phyloP scores from a whole-genome alignment of 1,140 invertebrate genomes.

The Mycetomoellerius zeteki region DNA sequence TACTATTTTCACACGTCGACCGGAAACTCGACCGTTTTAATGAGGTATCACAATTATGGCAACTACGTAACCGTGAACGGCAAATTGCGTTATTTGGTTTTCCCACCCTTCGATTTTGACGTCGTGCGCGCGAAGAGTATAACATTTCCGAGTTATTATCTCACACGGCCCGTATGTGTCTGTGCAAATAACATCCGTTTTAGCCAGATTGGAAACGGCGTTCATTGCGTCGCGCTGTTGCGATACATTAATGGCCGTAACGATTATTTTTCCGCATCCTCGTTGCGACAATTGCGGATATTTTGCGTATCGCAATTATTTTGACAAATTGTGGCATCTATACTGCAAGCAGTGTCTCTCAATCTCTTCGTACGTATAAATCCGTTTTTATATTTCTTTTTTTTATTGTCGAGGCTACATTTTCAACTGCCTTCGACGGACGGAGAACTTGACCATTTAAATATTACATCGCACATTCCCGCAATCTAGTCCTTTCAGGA shows the following conservation, averaged over 20 bases:
- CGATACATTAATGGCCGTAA: slow-evolving; percentile 16
- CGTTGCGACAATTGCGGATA: neutral
- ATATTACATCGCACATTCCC: neutral
- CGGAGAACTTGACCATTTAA: neutral
- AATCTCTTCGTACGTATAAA: neutral
- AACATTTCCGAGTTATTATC: slow-evolving; percentile 50
- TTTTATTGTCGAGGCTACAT: neutral
- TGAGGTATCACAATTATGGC: slow-evolving; percentile 33
- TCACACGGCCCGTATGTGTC: slow-evolving; percentile 8
- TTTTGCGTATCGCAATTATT: slow-evolving; percentile 17
- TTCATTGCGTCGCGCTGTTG: neutral
- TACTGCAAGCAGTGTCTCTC: neutral
- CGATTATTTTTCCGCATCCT: slow-evolving; percentile 37
- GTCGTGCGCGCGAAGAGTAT: neutral
- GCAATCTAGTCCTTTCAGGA: neutral
- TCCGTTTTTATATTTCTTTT: neutral
- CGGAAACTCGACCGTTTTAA: slow-evolving; percentile 46
- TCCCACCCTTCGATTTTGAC: slow-evolving; percentile 19
- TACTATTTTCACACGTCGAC: slow-evolving; percentile 32
- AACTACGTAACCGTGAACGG: slow-evolving; percentile 7
- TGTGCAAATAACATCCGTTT: slow-evolving; percentile 42
- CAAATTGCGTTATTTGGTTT: slow-evolving; percentile 40
- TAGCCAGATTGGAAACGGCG: slow-evolving; percentile 35
- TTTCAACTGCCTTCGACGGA: neutral
- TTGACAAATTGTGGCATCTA: neutral